These are phyloP conservation scores for Epizoanthus stellaris DNA, from an alignment of 92 coral and sea anemone genomes.

Conservation along the genomic window DNA sequence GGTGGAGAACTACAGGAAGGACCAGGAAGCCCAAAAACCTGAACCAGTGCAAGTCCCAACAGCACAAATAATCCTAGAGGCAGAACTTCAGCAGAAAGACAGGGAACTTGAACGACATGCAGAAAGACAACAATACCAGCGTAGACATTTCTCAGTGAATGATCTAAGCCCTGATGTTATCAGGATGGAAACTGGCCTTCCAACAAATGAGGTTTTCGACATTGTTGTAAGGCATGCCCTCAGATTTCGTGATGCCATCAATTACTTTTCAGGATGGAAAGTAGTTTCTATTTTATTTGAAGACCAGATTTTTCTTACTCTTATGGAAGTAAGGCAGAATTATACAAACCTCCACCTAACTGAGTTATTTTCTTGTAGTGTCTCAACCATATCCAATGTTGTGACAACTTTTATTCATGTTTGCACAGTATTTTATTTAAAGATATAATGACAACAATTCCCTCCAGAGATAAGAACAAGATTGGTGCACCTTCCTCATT, in stretches of 20 bases:
- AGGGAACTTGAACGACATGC: constrained; percentile 41
- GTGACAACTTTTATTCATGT: constrained; percentile 26
- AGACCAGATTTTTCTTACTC: constrained; percentile 47
- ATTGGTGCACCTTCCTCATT: constrained; percentile 5
- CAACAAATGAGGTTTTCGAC: not conserved
- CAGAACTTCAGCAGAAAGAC: constrained; percentile 21
- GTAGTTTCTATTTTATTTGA: constrained; percentile 28
- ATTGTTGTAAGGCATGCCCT: constrained; percentile 45
- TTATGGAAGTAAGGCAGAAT: constrained; percentile 7
- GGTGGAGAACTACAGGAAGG: constrained; percentile 17
- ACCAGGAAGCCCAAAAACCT: not conserved
- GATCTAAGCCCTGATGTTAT: constrained; percentile 10
- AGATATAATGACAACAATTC: constrained; percentile 39
- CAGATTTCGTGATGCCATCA: constrained; percentile 25
- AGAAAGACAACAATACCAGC: constrained; percentile 25
- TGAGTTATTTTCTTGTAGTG: constrained; percentile 45
- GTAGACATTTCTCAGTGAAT: constrained; percentile 24
- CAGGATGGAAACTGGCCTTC: constrained; percentile 50
- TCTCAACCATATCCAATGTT: constrained; percentile 33
- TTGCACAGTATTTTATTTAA: constrained; percentile 35
- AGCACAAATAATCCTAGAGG: constrained; percentile 36
- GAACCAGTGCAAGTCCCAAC: not conserved
- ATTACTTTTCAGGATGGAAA: constrained; percentile 42
- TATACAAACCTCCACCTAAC: not conserved
- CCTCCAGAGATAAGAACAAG: constrained; percentile 31